Evolutionary conservation across 1,140 invertebrate species (phyloP).

Genomic region (Solenopsis fugax): DNA sequence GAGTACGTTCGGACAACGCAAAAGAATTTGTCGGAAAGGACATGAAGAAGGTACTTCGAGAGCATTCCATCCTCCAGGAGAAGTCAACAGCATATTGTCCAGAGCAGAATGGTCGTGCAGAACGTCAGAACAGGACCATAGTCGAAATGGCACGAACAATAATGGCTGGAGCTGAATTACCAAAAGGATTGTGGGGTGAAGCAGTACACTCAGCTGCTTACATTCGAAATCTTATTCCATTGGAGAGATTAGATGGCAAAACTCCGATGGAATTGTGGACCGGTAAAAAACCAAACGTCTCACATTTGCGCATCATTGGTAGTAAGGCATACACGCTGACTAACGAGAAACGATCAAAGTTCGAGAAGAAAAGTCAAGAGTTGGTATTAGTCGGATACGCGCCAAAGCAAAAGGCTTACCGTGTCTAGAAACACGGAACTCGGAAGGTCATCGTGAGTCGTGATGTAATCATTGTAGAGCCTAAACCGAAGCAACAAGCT

Average conservation of each 20-base stretch:
- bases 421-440: slow-evolving; percentile 26
- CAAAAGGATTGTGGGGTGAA: not conserved
- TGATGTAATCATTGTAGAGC: slow-evolving; percentile 8
- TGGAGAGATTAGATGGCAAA: not conserved
- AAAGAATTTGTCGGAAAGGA: not conserved
- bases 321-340: not conserved
- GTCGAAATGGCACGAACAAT: not conserved
- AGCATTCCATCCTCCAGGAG: not conserved
- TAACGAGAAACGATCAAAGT: slow-evolving; percentile 1
- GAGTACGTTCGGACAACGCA: slow-evolving; percentile 1
- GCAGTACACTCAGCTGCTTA: not conserved
- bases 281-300: not conserved
- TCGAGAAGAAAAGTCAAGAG: slow-evolving; percentile 3
- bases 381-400: slow-evolving; percentile 39
- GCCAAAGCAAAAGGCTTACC: slow-evolving; percentile 11
- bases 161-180: not conserved
- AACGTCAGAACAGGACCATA: slow-evolving; percentile 3
- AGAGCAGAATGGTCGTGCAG: not conserved
- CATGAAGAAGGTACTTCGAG: not conserved
- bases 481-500: slow-evolving; percentile 1
- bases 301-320: not conserved
- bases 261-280: not conserved
- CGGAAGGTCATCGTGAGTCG: not conserved
- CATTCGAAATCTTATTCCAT: not conserved
- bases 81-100: not conserved